Percentiles rank a stretch among this genome's conserved stretches.
Evolutionary conservation across 2,888 invertebrate genomes (phyloP).

Genomic region (Leptopilina syphax): DNA sequence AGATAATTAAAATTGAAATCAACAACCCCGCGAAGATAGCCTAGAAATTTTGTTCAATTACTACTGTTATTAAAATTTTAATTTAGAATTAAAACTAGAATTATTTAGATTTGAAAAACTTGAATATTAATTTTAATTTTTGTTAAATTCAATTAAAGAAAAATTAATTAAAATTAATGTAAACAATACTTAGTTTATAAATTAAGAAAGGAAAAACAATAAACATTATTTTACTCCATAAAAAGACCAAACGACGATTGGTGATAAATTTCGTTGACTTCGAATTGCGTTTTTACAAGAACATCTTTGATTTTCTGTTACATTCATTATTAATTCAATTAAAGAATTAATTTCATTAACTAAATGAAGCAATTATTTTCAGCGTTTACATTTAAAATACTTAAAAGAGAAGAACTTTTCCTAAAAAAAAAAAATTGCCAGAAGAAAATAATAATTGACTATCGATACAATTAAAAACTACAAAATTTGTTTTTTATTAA

Average conservation of each 20-base stretch:
- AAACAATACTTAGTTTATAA: not conserved
- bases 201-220: no score
- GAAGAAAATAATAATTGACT: not conserved
- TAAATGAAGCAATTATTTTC: not conserved
- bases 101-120: not conserved
- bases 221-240: constrained; percentile 34
- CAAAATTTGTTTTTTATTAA: not conserved
- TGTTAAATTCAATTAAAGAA: no score
- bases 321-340: not conserved
- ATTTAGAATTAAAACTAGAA: not conserved
- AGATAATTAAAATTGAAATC: constrained; percentile 2
- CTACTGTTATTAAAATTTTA: not conserved
- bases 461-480: not conserved
- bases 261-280: constrained; percentile 13
- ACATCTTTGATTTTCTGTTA: not conserved
- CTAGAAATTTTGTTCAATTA: not conserved
- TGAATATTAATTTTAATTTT: no score
- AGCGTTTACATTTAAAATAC: not conserved
- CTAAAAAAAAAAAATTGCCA: not conserved
- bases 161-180: no score
- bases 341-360: not conserved
- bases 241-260: constrained; percentile 30
- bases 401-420: not conserved
- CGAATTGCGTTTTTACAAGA: not conserved
- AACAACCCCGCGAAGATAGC: not conserved